phyloP scores from a whole-genome alignment of 2,888 invertebrate species.

The Apodemia duryi region DNA sequence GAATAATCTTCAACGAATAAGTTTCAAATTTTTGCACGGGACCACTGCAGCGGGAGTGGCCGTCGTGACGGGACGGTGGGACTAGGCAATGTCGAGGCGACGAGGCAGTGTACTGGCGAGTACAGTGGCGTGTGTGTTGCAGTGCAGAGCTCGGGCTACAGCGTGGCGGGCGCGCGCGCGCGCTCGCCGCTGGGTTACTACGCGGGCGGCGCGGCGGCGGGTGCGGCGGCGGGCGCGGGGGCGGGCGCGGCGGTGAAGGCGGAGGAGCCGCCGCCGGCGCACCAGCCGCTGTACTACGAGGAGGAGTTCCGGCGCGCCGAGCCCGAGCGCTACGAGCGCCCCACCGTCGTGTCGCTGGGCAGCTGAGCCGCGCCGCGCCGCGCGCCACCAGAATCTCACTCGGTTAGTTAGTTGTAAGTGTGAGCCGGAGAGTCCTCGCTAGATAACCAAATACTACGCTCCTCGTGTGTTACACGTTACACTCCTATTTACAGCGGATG shows the following conservation, averaged over 20 bases:
- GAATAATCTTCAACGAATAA: too few species aligned
- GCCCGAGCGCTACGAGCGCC: slow-evolving; percentile 63
- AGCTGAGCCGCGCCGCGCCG: slow-evolving; percentile 49
- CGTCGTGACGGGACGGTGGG: too few species aligned
- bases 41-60: too few species aligned
- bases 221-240: slow-evolving; percentile 38
- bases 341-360: slow-evolving; percentile 75
- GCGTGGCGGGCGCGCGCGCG: slow-evolving; percentile 18
- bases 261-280: slow-evolving; percentile 43
- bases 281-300: slow-evolving; percentile 46
- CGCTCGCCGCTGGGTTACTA: slow-evolving; percentile 17
- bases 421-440: slow-evolving; percentile 39
- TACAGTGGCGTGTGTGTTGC: slow-evolving; percentile 14
- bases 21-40: too few species aligned
- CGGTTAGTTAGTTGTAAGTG: slow-evolving; percentile 33
- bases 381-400: slow-evolving; percentile 53
- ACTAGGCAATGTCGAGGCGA: too few species aligned
- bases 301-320: slow-evolving; percentile 49
- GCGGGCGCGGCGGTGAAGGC: slow-evolving; percentile 40
- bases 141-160: slow-evolving; percentile 32
- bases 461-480: neutral
- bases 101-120: too few species aligned
- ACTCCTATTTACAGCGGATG: neutral
- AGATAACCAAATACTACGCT: slow-evolving; percentile 48
- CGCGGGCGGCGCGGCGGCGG: slow-evolving; percentile 27